These are phyloP conservation scores for Tenthredo distinguenda DNA, from an alignment of 2,888 invertebrate species.

Conservation along the genomic window DNA sequence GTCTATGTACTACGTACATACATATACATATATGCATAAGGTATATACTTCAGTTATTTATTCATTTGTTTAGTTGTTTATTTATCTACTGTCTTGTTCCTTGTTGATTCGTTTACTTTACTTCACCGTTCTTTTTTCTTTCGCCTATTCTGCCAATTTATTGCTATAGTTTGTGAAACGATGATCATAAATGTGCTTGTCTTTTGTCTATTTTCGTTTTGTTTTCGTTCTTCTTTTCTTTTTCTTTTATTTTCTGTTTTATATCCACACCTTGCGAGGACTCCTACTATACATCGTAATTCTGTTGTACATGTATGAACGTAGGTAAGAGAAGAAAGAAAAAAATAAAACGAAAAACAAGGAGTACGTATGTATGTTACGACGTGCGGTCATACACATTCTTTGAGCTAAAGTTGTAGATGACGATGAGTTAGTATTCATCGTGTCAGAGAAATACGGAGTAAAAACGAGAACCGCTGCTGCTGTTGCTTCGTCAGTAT, in stretches of 20 bases:
- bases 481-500: not conserved
- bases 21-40: not conserved
- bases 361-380: not conserved
- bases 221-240: not conserved
- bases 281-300: not conserved
- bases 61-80: not conserved
- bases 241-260: not conserved
- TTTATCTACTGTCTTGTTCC: not conserved
- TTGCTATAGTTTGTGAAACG: not conserved
- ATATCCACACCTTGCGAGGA: not conserved
- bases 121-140: not conserved
- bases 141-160: not conserved
- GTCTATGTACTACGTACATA: not conserved
- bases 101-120: not conserved
- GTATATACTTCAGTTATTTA: not conserved
- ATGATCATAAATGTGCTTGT: not conserved
- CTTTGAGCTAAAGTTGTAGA: not conserved
- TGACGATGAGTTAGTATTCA: constrained; percentile 21
- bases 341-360: not conserved
- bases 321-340: not conserved
- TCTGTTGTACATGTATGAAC: not conserved
- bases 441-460: constrained; percentile 2
- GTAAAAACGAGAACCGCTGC: not conserved
- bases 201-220: not conserved
- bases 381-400: constrained; percentile 14